A percentile compares a stretch with the other conserved stretches of the same genome.
Evolutionary conservation across 2,113 vertebrate species (phyloP).

Genomic region (Aldabrachelys gigantea): DNA sequence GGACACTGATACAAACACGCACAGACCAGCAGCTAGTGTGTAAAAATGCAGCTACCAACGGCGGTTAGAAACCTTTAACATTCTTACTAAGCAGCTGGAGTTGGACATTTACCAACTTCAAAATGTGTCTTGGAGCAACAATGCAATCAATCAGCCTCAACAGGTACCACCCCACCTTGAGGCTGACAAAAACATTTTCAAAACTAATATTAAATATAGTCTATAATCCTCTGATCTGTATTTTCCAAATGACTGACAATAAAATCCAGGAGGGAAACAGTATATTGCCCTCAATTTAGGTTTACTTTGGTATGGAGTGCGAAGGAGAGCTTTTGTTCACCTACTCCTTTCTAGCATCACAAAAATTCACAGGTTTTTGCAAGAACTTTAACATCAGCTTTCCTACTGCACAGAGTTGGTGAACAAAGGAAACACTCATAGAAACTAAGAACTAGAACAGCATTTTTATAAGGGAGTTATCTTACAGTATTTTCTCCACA

Average conservation of each 20-base stretch:
- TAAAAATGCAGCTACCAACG: accelerated
- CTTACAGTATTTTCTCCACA: not conserved
- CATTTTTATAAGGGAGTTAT: not conserved
- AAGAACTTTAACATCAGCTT: not conserved
- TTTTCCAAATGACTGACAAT: not conserved
- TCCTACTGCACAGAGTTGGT: not conserved
- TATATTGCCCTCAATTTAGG: not conserved
- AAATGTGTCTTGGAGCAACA: not conserved
- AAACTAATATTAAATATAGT: not conserved
- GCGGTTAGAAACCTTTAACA: accelerated
- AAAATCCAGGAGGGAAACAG: accelerated
- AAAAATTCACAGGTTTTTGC: not conserved
- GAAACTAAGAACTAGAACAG: accelerated
- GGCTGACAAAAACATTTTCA: not conserved
- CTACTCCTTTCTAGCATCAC: not conserved
- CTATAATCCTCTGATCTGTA: not conserved
- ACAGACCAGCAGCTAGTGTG: not conserved
- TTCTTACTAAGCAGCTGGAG: not conserved
- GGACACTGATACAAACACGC: not conserved
- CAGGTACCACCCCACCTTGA: not conserved
- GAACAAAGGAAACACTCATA: accelerated
- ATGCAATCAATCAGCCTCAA: not conserved
- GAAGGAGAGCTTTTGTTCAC: not conserved
- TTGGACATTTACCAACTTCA: not conserved
- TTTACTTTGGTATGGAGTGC: accelerated